Conservation (phyloP, 2,113 vertebrate species). For the Tragulus kanchil region DNA sequence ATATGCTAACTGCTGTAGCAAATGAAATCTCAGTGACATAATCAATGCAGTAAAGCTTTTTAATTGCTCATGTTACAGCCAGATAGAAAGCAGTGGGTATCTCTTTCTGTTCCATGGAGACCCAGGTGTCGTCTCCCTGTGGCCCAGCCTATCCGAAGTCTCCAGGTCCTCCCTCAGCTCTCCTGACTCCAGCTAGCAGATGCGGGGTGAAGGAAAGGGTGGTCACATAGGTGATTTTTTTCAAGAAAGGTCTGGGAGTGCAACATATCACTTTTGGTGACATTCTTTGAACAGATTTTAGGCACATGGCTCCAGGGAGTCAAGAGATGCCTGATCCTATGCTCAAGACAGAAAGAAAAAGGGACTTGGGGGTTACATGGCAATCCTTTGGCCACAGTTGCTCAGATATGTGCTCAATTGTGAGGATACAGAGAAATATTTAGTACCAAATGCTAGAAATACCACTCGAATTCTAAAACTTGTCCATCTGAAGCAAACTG, state of each 20-base stretch:
- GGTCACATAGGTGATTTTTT: neutral
- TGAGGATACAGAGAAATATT: neutral
- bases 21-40: neutral
- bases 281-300: neutral
- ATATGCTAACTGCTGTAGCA: neutral
- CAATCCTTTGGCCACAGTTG: neutral
- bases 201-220: neutral
- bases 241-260: neutral
- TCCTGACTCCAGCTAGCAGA: neutral
- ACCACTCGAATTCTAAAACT: neutral
- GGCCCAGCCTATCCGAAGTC: accelerated
- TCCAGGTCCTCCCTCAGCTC: neutral
- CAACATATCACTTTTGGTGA: neutral
- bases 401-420: neutral
- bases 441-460: neutral
- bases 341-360: neutral
- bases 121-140: neutral
- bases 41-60: neutral
- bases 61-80: neutral
- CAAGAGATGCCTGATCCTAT: neutral
- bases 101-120: neutral
- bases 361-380: neutral
- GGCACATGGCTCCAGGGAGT: neutral
- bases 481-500: neutral
- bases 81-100: neutral